Percentiles rank a stretch among this genome's conserved stretches.
phyloP scores from a whole-genome alignment of 2,888 invertebrate genomes.

The Himalopsyche tibetana region DNA sequence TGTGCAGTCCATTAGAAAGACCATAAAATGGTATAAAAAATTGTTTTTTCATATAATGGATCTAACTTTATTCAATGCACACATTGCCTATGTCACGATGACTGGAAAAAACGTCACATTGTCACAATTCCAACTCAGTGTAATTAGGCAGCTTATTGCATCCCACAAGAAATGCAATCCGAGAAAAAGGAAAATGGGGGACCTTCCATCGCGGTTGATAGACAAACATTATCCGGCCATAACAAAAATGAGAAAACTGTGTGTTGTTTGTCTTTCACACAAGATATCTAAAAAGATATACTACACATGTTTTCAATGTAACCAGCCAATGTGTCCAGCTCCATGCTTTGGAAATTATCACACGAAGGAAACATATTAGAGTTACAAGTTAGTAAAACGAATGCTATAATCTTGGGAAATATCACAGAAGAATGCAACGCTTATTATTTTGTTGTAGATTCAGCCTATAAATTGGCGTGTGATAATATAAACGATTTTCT shows the following conservation, averaged over 20 bases:
- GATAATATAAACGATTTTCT: too few relatives aligned
- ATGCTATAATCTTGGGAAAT: too few relatives aligned
- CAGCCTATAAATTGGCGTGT: too few relatives aligned
- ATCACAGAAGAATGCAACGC: too few relatives aligned
- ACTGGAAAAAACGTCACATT: neutral
- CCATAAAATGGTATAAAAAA: conserved; percentile 35
- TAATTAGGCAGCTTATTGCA: conserved; percentile 13
- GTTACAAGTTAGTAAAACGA: too few relatives aligned
- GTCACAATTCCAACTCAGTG: conserved; percentile 5
- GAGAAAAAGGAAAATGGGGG: neutral
- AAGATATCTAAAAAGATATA: neutral
- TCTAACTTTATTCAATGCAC: conserved; percentile 1
- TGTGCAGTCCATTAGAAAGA: conserved; percentile 30
- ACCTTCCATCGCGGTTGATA: neutral
- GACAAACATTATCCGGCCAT: neutral
- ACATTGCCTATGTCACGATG: neutral
- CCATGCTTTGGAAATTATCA: neutral
- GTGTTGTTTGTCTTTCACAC: neutral
- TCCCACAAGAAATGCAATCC: neutral
- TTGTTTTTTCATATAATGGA: neutral
- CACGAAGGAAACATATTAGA: too few relatives aligned
- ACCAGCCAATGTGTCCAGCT: neutral
- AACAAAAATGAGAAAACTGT: neutral
- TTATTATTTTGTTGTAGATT: too few relatives aligned
- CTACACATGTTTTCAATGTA: neutral